Conservation (phyloP, 1,140 invertebrate species). For the Temnothorax nylanderi region DNA sequence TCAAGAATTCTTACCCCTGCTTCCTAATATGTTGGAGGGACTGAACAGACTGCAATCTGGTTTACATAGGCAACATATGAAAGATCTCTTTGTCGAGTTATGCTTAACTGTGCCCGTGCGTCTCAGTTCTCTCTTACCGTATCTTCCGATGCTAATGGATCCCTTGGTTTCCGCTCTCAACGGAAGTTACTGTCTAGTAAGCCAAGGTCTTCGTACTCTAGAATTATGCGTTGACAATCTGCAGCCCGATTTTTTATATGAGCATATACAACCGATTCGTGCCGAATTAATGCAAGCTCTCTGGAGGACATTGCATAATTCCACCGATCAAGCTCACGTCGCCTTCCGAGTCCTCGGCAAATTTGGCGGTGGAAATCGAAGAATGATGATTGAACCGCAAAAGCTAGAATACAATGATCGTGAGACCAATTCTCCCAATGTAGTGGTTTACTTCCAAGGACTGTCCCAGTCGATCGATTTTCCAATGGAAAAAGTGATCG, state of each 20-base stretch:
- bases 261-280: conserved; percentile 98
- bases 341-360: conserved; percentile 98
- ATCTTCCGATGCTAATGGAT: conserved; percentile 99
- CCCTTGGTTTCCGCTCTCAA: conserved; percentile 98
- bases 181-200: conserved; percentile 98
- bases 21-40: conserved; percentile 98
- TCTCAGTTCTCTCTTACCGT: conserved; percentile 97
- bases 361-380: conserved; percentile 98
- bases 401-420: conserved; percentile 94
- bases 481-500: conserved; percentile 95
- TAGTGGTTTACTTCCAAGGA: conserved; percentile 95
- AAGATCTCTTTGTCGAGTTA: conserved; percentile 99
- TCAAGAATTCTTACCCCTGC: conserved; percentile 98
- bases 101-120: conserved; percentile 99
- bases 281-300: conserved; percentile 99
- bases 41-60: conserved; percentile 98
- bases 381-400: conserved; percentile 99
- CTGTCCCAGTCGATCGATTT: conserved; percentile 93
- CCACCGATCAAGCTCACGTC: conserved; percentile 93
- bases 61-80: conserved; percentile 99
- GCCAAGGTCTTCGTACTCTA: conserved; percentile 96
- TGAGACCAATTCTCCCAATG: conserved; percentile 92
- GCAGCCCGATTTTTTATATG: conserved; percentile 99
- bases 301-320: conserved; percentile 95
- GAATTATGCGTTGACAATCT: conserved; percentile 99